Base-by-base conservation (phyloP, 2,797 vertebrate genomes). In the Delichon dasypus region DNA sequence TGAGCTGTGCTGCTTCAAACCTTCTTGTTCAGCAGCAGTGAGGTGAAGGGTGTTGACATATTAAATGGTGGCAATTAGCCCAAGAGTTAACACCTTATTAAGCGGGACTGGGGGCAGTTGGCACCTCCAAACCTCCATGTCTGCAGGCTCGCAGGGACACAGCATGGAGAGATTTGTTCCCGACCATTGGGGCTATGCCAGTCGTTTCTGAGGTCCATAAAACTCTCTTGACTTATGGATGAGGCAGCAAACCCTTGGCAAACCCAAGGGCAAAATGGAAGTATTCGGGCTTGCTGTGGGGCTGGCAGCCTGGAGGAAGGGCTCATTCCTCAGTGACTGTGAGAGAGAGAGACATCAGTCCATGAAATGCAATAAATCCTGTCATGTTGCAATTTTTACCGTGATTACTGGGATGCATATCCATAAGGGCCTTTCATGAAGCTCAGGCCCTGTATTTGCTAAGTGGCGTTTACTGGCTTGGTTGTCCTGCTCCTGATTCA, bases 61-160 rank as follows among this genome's bases (percentile, higher is more conserved):
- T 74, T 86, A 88, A 96, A 93, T 76, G 88, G 77, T 87, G 26
- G 5, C 90, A 94, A 90, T 96, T 91, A 94, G 90, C 36, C 67
- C 10, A 7, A 89, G 92, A 86, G 60, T 95, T 95, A 96, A 91
- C 94, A 93, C 94, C 85, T 89, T 83, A 44, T 92, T 93, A 96
- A 91, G 89, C 0, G 0, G 72, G 34, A 48, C 92, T 42, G 38
- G 61, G 89, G 72, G 78, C 88, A 80, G 64, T 91, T 95, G 87
- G 54, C 94, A 88, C 85, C 81, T 96, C 92, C 6, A 0, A 1
- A 10, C 25, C 15, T 66, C 36, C 1, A 3, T 6, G 70, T 47
- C 58, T 79, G 66, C 34, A 8, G 48, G 42, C 72, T 44, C 1
- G 0, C 85, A 32, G 29, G 53, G 60, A 15, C 21, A 6, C 27